These are phyloP conservation scores for Dolichoris vasculosae DNA, from an alignment of 1,140 invertebrate species.

Conservation along the genomic window DNA sequence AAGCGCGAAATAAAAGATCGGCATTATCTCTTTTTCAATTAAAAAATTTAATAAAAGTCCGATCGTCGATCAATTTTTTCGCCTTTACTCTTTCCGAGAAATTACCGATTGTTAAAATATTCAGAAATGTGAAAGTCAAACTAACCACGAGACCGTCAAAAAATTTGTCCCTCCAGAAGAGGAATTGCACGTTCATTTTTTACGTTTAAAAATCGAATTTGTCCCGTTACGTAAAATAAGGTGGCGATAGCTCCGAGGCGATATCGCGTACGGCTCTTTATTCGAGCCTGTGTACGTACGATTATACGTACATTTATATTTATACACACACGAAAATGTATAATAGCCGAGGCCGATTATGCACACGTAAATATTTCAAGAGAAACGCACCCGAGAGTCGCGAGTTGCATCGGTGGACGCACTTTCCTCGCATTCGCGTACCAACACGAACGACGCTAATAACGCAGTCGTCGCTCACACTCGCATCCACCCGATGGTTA, in stretches of 20 bases:
- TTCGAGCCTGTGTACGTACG: neutral
- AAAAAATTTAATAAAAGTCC: no score
- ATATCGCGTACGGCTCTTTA: neutral
- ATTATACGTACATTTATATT: neutral
- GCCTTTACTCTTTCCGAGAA: no score
- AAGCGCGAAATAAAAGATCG: no score
- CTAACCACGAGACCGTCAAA: no score
- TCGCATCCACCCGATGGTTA: neutral
- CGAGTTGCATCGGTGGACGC: slow-evolving; percentile 56
- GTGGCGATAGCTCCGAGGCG: slow-evolving; percentile 28
- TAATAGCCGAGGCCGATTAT: slow-evolving; percentile 26
- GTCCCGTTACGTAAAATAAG: slow-evolving; percentile 29
- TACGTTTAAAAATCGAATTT: slow-evolving; percentile 16
- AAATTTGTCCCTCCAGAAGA: neutral
- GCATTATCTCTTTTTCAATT: no score
- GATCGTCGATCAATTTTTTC: no score
- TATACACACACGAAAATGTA: neutral
- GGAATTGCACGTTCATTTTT: neutral
- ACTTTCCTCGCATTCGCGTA: slow-evolving; percentile 23
- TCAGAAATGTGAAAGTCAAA: no score
- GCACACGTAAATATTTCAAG: slow-evolving; percentile 61
- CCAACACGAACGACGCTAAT: neutral
- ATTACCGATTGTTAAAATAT: no score
- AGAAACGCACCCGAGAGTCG: slow-evolving; percentile 1
- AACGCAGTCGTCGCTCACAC: neutral